Percentiles rank a stretch among this genome's conserved stretches.
Evolutionary conservation across 2,888 invertebrate genomes (phyloP).

Genomic region (Hyles lineata): DNA sequence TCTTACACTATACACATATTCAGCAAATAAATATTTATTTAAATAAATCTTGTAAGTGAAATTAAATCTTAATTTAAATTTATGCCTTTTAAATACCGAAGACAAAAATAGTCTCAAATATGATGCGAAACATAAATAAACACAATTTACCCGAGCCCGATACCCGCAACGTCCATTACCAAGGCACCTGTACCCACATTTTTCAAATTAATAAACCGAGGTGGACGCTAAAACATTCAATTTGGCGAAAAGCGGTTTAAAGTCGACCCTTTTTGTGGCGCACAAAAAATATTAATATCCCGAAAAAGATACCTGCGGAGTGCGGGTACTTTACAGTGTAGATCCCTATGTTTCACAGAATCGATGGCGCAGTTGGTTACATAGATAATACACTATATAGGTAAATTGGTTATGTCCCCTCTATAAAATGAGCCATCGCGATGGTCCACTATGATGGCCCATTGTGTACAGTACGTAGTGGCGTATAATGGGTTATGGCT

Average conservation of each 20-base stretch:
- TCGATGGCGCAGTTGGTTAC: too few species aligned
- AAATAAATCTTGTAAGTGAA: neutral
- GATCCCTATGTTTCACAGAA: slow-evolving; percentile 18
- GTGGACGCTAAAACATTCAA: slow-evolving; percentile 24
- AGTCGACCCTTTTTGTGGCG: slow-evolving; percentile 28
- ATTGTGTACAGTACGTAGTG: too few species aligned
- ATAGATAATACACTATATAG: too few species aligned
- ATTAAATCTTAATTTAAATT: neutral
- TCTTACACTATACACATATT: too few species aligned
- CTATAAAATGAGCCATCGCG: too few species aligned
- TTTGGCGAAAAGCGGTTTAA: slow-evolving; percentile 30
- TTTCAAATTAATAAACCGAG: slow-evolving; percentile 30
- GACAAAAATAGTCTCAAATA: neutral
- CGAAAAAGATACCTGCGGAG: slow-evolving; percentile 1
- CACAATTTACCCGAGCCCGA: neutral
- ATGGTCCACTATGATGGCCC: too few species aligned
- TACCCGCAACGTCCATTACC: neutral
- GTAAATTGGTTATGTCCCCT: too few species aligned
- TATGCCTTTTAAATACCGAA: neutral
- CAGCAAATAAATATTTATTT: too few species aligned
- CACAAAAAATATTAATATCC: slow-evolving; percentile 25
- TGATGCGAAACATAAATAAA: neutral
- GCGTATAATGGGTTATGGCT: too few species aligned
- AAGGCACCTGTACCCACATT: slow-evolving; percentile 9
- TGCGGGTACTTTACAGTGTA: neutral